Percentiles rank a stretch among this genome's conserved stretches.
phyloP scores from a whole-genome alignment of 2,888 invertebrate genomes.

The Melinaea menophilus region DNA sequence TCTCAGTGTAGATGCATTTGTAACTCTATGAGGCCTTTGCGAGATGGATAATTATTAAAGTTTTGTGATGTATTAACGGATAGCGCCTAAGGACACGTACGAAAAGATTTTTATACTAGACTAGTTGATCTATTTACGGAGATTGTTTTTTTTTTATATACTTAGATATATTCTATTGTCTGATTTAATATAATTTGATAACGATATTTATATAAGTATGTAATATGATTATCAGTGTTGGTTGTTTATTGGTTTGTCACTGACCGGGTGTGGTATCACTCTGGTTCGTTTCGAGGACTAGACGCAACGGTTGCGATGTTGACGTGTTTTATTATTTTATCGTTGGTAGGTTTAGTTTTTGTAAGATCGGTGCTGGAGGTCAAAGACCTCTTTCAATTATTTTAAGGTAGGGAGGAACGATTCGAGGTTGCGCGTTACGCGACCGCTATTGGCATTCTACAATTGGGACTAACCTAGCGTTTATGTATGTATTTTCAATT shows the following conservation, averaged over 20 bases:
- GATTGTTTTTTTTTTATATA: constrained; percentile 77
- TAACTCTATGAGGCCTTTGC: constrained; percentile 79
- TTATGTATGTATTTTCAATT: constrained; percentile 76
- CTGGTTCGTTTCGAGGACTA: constrained; percentile 60
- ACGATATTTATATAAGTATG: constrained; percentile 66
- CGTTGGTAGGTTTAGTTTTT: constrained; percentile 69
- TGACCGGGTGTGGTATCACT: constrained; percentile 47
- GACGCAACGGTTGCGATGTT: constrained; percentile 49
- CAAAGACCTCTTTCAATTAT: constrained; percentile 69
- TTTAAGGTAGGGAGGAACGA: constrained; percentile 67
- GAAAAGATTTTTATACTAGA: constrained; percentile 79
- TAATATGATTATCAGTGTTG: constrained; percentile 77
- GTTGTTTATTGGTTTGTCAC: constrained; percentile 71
- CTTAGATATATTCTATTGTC: constrained; percentile 78
- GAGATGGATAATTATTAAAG: constrained; percentile 78
- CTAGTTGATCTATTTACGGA: constrained; percentile 79
- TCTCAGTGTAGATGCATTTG: constrained; percentile 79
- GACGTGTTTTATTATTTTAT: constrained; percentile 67
- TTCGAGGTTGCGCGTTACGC: constrained; percentile 75
- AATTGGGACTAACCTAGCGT: constrained; percentile 80
- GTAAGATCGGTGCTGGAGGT: constrained; percentile 67
- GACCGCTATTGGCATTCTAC: constrained; percentile 78
- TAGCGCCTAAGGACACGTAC: constrained; percentile 79
- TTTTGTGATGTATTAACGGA: constrained; percentile 79
- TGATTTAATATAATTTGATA: constrained; percentile 77